Evolutionary conservation across 2,797 vertebrate species (phyloP).

Genomic region (Poecilia gillii): DNA sequence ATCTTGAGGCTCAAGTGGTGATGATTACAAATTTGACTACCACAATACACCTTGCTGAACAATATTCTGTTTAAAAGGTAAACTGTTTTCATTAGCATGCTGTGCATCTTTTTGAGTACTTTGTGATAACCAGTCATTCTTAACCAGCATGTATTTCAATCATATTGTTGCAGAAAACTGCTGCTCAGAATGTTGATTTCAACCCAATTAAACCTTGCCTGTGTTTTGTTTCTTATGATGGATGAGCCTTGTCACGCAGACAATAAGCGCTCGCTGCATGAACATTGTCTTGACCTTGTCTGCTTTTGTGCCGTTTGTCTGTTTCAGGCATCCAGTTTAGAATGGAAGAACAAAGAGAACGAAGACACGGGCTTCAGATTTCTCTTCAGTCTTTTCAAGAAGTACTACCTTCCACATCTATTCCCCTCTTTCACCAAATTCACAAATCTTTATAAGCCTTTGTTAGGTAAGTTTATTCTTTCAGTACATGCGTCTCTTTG

Average conservation of each 20-base stretch:
- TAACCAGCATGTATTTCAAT: not conserved
- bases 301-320: constrained; percentile 55
- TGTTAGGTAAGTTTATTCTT: constrained; percentile 86
- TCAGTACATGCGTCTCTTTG: constrained; percentile 5
- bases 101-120: not conserved
- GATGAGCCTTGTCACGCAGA: constrained; percentile 26
- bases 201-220: constrained; percentile 3
- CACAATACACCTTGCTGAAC: not conserved
- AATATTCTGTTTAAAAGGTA: not conserved
- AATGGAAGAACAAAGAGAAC: constrained; percentile 96
- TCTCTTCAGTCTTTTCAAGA: constrained; percentile 96
- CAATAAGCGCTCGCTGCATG: not conserved
- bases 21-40: not conserved
- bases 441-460: constrained; percentile 97
- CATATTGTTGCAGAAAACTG: not conserved
- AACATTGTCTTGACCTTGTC: constrained; percentile 60
- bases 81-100: not conserved
- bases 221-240: constrained; percentile 10
- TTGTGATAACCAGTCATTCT: not conserved
- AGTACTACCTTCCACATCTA: constrained; percentile 97
- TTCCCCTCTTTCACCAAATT: constrained; percentile 97
- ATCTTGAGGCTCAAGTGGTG: not conserved
- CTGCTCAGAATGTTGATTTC: constrained; percentile 20
- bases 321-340: constrained; percentile 92
- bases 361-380: constrained; percentile 97